A percentile compares a stretch with the other conserved stretches of the same genome.
Conservation (phyloP, 1,140 invertebrate genomes). For the Condylostylus longicornis region DNA sequence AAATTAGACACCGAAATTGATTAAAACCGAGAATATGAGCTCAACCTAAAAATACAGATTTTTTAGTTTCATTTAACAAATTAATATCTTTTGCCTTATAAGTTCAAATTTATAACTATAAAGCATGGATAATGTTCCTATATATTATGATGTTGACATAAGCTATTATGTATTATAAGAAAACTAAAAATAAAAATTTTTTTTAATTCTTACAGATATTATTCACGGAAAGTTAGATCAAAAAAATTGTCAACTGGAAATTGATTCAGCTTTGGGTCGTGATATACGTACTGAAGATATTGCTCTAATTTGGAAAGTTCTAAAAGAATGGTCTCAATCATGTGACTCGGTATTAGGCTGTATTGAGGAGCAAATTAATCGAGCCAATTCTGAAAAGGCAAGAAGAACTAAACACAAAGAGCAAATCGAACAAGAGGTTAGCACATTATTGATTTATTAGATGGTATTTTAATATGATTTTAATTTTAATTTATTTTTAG, state of each 20-base stretch:
- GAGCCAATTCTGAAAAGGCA: slow-evolving; percentile 75
- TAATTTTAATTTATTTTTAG: slow-evolving; percentile 31
- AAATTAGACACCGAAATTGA: too few relatives aligned
- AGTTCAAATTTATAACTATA: too few relatives aligned
- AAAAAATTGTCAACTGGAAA: slow-evolving; percentile 79
- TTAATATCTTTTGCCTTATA: too few relatives aligned
- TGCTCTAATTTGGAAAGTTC: slow-evolving; percentile 55
- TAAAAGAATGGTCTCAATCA: slow-evolving; percentile 81
- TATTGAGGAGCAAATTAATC: slow-evolving; percentile 76
- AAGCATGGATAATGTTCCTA: too few relatives aligned
- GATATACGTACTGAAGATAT: slow-evolving; percentile 76
- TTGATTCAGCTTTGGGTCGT: slow-evolving; percentile 84
- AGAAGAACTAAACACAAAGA: slow-evolving; percentile 64
- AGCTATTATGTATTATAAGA: too few relatives aligned
- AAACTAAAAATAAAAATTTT: too few relatives aligned
- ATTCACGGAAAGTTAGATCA: slow-evolving; percentile 94
- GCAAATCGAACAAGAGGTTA: slow-evolving; percentile 72
- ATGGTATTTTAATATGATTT: slow-evolving; percentile 3
- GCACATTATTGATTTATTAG: slow-evolving; percentile 1
- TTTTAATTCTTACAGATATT: slow-evolving; percentile 50
- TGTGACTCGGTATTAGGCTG: slow-evolving; percentile 78
- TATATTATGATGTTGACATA: too few relatives aligned
- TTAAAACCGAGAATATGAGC: too few relatives aligned
- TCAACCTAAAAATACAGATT: too few relatives aligned
- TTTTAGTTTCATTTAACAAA: too few relatives aligned